Percentiles rank a stretch among this genome's conserved stretches.
These are phyloP conservation scores for Meloe dianella DNA, from an alignment of 2,888 invertebrate genomes.

Conservation along the genomic window DNA sequence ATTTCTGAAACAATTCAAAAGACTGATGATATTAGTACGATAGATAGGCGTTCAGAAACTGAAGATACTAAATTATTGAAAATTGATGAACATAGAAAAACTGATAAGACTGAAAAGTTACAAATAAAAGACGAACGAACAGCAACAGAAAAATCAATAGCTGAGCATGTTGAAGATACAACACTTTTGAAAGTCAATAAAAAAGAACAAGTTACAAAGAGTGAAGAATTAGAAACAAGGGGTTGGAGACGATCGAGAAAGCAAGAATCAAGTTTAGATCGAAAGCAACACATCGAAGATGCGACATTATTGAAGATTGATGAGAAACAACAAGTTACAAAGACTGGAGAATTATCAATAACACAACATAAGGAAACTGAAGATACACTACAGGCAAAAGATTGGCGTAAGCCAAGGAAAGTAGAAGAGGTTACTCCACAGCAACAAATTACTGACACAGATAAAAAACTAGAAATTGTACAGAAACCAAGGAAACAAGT, in stretches of 20 bases:
- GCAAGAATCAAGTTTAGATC: conserved; percentile 28
- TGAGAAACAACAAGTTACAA: conserved; percentile 39
- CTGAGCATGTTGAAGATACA: conserved; percentile 39
- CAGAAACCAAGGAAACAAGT: conserved; percentile 34
- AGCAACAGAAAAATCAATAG: conserved; percentile 25
- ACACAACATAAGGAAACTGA: conserved; percentile 32
- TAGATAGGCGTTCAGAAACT: conserved; percentile 23
- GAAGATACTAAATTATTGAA: conserved; percentile 34
- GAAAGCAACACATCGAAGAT: conserved; percentile 42
- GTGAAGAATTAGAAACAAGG: conserved; percentile 32
- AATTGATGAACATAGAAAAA: conserved; percentile 30
- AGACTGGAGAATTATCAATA: conserved; percentile 36
- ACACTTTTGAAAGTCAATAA: conserved; percentile 52
- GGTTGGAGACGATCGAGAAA: conserved; percentile 41
- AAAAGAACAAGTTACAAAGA: conserved; percentile 37
- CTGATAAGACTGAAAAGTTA: conserved; percentile 28
- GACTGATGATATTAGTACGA: conserved; percentile 25
- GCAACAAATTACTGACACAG: conserved; percentile 60
- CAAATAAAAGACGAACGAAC: conserved; percentile 34
- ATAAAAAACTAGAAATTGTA: conserved; percentile 39
- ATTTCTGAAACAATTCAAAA: conserved; percentile 23
- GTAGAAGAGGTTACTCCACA: conserved; percentile 48
- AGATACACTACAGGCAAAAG: conserved; percentile 50
- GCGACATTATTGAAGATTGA: conserved; percentile 47
- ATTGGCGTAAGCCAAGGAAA: conserved; percentile 41